Evolutionary conservation across 2,888 invertebrate genomes (phyloP), one percentile per base, ranked within the genome.

Genomic region (Patella caerulea): DNA sequence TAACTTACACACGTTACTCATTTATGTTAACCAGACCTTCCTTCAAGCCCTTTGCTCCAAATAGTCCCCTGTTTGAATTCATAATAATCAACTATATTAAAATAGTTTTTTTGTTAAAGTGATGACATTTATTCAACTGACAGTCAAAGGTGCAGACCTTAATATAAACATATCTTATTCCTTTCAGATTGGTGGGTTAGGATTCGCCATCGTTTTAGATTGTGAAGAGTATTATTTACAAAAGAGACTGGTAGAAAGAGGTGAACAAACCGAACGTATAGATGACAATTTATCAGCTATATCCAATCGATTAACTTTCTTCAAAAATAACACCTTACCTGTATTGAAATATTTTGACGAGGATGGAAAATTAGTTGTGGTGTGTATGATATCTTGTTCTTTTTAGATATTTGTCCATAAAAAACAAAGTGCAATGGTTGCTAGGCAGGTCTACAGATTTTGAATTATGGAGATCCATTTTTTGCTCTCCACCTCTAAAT

Each of bases 171-270:
- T 75, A 9, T n/a, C 29, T 69, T n/a, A 69, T 45, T 59, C 29
- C 45, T 81, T 84, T 17, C 83, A 90, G 90, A 86, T 90, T 81
- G 91, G 90, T 69, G 90, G 90, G 2, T 75, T 89, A 45, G 84
- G 82, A 56, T 86, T 86, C 78, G 87, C 86, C n/a, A 77, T 91
- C 45, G 77, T 91, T 71, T 83, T 91, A 75, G 91, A 91, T 90
- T 84, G 87, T 88, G 85, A 90, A 19, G 90, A 90, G 75, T 82
- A 85, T 71, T 87, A 85, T 77, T 83, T 90, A 85, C 86, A 86
- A 74, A 84, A 81, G 52, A 74, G 88, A 29, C 83, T 90, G 34
- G 74, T 86, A 54, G 82, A 85, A 56, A 83, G 89, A 52, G 78
- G 82, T 24, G 81, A 84, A 19, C 83, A 83, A 24, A 85, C 81